Percentiles rank a stretch among this genome's conserved stretches.
These are phyloP conservation scores for Antechinus stuartii DNA, from an alignment of 2,113 vertebrate species.

Conservation along the genomic window DNA sequence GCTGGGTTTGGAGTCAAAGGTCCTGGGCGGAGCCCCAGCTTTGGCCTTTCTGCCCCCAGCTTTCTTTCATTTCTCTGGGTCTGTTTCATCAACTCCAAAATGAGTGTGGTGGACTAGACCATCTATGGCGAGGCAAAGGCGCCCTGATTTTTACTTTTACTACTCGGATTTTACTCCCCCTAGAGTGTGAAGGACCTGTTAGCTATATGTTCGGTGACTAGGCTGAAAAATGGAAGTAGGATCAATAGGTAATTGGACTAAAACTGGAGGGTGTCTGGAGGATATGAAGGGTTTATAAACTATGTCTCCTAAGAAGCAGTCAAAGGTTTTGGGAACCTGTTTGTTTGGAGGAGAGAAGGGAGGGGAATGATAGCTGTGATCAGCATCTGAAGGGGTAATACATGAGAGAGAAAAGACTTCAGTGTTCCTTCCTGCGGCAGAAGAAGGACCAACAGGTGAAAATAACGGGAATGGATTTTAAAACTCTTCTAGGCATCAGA, in stretches of 20 bases:
- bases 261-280: neutral
- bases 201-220: neutral
- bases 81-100: neutral
- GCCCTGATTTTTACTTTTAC: conserved; percentile 35
- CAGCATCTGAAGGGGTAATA: neutral
- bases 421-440: neutral
- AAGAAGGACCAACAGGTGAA: neutral
- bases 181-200: conserved; percentile 12
- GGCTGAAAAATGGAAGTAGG: neutral
- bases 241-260: neutral
- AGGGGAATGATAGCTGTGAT: neutral
- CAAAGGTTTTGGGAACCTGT: neutral
- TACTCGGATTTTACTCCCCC: conserved; percentile 23
- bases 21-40: neutral
- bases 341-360: conserved; percentile 1
- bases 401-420: conserved; percentile 23
- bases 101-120: neutral
- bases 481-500: neutral
- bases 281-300: conserved; percentile 16
- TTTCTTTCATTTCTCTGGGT: neutral
- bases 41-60: neutral
- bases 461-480: neutral
- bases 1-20: neutral
- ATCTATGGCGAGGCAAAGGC: neutral
- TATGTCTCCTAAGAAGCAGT: neutral